Percentiles rank a stretch among this genome's conserved stretches.
phyloP scores from a whole-genome alignment of 2,113 vertebrate species.

The Dascyllus trimaculatus region DNA sequence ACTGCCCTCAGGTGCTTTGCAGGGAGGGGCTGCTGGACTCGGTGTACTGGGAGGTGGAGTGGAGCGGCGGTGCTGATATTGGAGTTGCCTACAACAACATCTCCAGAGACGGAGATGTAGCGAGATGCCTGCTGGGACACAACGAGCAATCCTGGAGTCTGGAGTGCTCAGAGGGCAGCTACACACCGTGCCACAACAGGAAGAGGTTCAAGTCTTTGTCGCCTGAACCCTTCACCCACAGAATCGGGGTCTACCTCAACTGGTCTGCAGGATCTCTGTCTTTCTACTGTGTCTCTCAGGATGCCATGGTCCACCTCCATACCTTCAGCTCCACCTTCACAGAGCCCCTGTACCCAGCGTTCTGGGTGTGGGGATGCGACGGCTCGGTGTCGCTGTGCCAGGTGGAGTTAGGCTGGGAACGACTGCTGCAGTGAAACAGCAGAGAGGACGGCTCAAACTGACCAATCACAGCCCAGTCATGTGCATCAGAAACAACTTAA shows the following conservation, averaged over 20 bases:
- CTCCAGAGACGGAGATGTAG: conserved; percentile 23
- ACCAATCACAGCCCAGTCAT: too few relatives aligned
- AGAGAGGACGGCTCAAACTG: too few relatives aligned
- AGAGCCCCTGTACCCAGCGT: conserved; percentile 65
- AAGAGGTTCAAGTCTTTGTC: conserved; percentile 48
- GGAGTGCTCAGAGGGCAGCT: conserved; percentile 67
- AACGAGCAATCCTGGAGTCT: conserved; percentile 66
- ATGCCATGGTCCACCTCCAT: conserved; percentile 67
- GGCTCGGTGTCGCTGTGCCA: conserved; percentile 64
- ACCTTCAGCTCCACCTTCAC: conserved; percentile 69
- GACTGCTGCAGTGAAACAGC: conserved; percentile 52
- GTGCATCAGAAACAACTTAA: too few relatives aligned
- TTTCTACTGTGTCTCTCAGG: conserved; percentile 69
- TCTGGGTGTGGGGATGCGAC: conserved; percentile 69
- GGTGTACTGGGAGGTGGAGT: conserved; percentile 75
- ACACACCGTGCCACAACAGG: conserved; percentile 55
- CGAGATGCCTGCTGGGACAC: conserved; percentile 68
- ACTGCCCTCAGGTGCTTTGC: conserved; percentile 74
- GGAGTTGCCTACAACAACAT: conserved; percentile 71
- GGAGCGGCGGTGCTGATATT: conserved; percentile 63
- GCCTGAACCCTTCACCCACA: conserved; percentile 43
- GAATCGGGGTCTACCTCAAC: conserved; percentile 68
- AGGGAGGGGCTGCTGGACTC: conserved; percentile 72
- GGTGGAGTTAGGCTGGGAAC: conserved; percentile 68
- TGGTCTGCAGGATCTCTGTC: conserved; percentile 52